phyloP scores from a whole-genome alignment of 2,113 vertebrate genomes.

The Protobothrops mucrosquamatus region DNA sequence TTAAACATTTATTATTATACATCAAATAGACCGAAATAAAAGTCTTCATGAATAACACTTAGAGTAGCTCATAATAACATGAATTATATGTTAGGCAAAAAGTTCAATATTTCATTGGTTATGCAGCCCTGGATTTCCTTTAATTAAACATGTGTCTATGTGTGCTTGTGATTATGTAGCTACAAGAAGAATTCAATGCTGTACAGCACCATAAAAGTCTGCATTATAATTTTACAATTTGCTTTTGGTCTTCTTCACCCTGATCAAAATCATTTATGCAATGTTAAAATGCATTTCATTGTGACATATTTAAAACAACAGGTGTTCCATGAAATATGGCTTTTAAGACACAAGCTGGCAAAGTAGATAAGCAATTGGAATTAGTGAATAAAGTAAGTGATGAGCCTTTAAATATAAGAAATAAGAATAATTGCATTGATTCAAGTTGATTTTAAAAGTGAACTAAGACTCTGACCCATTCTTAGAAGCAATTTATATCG shows the following conservation, averaged over 20 bases:
- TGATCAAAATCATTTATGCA: background rate
- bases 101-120: background rate
- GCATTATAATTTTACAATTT: background rate
- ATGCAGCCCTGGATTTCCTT: background rate
- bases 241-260: background rate
- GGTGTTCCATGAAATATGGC: slow-evolving; percentile 30
- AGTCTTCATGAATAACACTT: background rate
- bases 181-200: background rate
- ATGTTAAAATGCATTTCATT: background rate
- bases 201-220: background rate
- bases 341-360: slow-evolving; percentile 22
- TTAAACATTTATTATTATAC: background rate
- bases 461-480: background rate
- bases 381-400: slow-evolving; percentile 3
- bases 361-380: background rate
- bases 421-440: background rate
- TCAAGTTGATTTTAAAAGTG: slow-evolving; percentile 22
- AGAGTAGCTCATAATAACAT: background rate
- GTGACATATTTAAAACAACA: background rate
- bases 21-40: background rate
- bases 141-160: background rate
- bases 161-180: background rate
- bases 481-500: slow-evolving; percentile 5
- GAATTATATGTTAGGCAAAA: background rate
- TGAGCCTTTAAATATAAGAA: slow-evolving; percentile 22